Conservation (phyloP, 2,888 invertebrate genomes). For the Stegana nigrithorax region DNA sequence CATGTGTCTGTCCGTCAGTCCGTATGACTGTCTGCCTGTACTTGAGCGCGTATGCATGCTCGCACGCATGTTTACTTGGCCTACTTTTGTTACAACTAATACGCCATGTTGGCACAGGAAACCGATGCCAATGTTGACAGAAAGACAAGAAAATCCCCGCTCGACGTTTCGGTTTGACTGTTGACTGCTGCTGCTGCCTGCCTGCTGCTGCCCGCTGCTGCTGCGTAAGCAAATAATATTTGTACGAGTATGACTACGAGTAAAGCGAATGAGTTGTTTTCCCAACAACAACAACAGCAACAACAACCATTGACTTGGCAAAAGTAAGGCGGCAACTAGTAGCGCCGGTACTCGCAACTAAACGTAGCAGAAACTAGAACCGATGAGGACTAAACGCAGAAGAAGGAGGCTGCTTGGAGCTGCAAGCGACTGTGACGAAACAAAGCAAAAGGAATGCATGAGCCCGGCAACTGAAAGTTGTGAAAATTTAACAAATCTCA, state of each 20-base stretch:
- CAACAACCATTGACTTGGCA: not conserved
- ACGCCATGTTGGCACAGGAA: slow-evolving; percentile 18
- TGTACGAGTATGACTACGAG: no score
- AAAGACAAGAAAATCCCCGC: slow-evolving; percentile 16
- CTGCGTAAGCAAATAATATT: not conserved
- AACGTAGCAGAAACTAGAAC: no score
- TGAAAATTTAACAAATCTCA: not conserved
- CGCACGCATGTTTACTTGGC: not conserved
- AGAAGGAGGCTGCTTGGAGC: no score
- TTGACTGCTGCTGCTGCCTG: no score
- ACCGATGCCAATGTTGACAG: slow-evolving; percentile 18
- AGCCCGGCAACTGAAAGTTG: not conserved
- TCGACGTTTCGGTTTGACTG: no score
- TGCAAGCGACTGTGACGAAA: not conserved
- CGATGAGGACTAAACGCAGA: no score
- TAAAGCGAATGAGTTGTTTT: not conserved
- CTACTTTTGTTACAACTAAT: slow-evolving; percentile 18
- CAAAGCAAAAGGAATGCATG: no score
- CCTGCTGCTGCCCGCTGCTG: no score
- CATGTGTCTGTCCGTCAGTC: not conserved
- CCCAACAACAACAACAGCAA: not conserved
- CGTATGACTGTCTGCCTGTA: not conserved
- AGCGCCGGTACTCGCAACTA: no score
- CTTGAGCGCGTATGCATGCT: not conserved
- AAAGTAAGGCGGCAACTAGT: no score